Evolutionary conservation across 1,140 invertebrate species (phyloP).

Genomic region (Danaus plexippus): DNA sequence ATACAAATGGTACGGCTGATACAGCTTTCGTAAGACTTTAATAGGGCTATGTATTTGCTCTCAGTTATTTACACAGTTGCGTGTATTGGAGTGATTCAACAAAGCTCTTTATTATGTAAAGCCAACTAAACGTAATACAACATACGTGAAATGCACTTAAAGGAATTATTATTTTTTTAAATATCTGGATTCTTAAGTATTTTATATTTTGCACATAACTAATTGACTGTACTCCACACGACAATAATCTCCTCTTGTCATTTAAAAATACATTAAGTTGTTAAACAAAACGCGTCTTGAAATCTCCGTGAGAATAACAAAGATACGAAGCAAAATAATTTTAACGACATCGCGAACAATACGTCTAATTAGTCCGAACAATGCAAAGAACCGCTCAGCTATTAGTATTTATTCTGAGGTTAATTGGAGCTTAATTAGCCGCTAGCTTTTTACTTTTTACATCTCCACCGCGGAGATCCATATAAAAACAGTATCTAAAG

Average conservation of each 20-base stretch:
- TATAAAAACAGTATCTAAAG: background rate
- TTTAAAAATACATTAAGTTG: constrained; percentile 56
- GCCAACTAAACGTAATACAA: constrained; percentile 31
- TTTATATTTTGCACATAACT: constrained; percentile 26
- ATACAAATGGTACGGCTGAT: no score
- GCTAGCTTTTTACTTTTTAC: constrained; percentile 6
- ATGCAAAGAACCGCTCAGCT: background rate
- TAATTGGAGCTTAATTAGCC: constrained; percentile 5
- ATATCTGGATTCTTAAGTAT: constrained; percentile 37
- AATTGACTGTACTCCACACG: constrained; percentile 43
- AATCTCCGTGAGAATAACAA: constrained; percentile 24
- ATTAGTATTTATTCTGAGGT: constrained; percentile 5
- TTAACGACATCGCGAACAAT: background rate
- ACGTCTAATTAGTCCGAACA: background rate
- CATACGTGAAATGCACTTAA: constrained; percentile 40
- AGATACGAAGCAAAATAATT: constrained; percentile 16
- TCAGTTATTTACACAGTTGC: no score
- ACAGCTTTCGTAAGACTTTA: no score
- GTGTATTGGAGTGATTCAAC: no score
- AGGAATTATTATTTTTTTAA: constrained; percentile 33
- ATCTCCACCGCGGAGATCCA: no score
- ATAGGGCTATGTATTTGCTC: no score
- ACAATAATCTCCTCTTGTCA: constrained; percentile 39
- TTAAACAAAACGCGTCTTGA: constrained; percentile 36
- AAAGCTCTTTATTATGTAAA: constrained; percentile 6